A percentile compares a stretch with the other conserved stretches of the same genome.
Conservation (phyloP, 2,797 vertebrate species). For the Astyanax mexicanus region DNA sequence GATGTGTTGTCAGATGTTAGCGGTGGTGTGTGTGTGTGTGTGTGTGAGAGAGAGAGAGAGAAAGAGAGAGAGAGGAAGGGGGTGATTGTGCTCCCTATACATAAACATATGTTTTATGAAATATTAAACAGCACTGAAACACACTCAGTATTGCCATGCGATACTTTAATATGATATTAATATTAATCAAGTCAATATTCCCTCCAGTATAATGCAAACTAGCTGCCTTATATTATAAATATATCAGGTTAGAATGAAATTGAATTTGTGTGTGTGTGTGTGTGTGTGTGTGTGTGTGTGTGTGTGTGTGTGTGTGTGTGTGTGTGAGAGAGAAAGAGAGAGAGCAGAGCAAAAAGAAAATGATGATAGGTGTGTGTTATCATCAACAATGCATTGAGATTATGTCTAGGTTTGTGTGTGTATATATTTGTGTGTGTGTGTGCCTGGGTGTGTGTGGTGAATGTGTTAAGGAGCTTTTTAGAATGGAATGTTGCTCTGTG, state of each 20-base stretch:
- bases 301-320: conserved; percentile 19
- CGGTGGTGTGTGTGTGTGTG: background rate
- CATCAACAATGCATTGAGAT: too few relatives aligned
- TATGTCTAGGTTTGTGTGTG: too few relatives aligned
- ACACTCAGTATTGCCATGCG: background rate
- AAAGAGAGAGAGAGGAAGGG: background rate
- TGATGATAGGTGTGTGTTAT: too few relatives aligned
- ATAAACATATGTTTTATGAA: conserved; percentile 14
- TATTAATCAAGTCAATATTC: background rate
- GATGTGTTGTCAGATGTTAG: background rate
- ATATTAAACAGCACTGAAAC: background rate
- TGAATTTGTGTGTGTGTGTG: conserved; percentile 9
- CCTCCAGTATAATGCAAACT: background rate
- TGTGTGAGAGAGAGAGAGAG: background rate
- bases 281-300: conserved; percentile 11
- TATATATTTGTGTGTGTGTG: too few relatives aligned
- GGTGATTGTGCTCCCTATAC: background rate
- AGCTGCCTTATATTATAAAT: background rate
- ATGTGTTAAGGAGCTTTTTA: too few relatives aligned
- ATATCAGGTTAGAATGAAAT: background rate
- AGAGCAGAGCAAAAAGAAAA: too few relatives aligned
- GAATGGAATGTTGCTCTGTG: too few relatives aligned
- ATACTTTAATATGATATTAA: background rate
- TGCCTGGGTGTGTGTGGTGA: too few relatives aligned
- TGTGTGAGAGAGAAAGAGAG: too few relatives aligned